Evolutionary conservation across 2,888 invertebrate species (phyloP), one percentile per base, ranked within the genome.

Genomic region (Brachyptera putata): DNA sequence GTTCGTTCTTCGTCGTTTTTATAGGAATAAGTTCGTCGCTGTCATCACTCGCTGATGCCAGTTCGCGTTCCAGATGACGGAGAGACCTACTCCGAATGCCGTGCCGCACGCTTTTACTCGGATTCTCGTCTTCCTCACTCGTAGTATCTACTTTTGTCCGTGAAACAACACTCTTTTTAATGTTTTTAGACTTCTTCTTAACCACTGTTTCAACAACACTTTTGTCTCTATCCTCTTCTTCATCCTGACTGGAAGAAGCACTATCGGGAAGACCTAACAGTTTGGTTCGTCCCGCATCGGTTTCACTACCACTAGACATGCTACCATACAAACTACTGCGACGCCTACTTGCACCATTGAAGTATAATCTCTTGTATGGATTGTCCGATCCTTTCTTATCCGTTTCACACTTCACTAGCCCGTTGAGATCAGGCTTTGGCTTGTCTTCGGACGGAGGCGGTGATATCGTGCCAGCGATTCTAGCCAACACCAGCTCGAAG

Each of bases 281-380:
- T 22, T 30, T 46, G n/a, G 39, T 21, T 3, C 37, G 34, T 22
- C 16, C 41, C 24, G 22, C 53, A 22, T 37, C 76, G 11, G 73
- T 70, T 61, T 77, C 79, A 69, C 80, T 82, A 63, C 77, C 77
- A 48, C 78, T 78, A 14, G 80, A 79, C 63, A 79, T 70, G 70
- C 86, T 85, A 37, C 77, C 79, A 68, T 84, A 86, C 65, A 86
- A 76, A 68, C 83, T 85, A 30, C 79, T 80, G 64, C 85, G 79
- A 64, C 85, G 78, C 66, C 80, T 77, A 26, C 85, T 77, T 39
- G 83, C 83, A 48, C 90, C 89, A 72, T 91, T 90, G 56, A 89
- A 84, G 72, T 89, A 90, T 65, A 85, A 78, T 72, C 86, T 86
- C 72, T 87, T 88, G 69, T 87, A 87, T 1, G 87, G 85, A 74